phyloP scores from a whole-genome alignment of 2,797 vertebrate species.

The Ctenosaura bakeri region DNA sequence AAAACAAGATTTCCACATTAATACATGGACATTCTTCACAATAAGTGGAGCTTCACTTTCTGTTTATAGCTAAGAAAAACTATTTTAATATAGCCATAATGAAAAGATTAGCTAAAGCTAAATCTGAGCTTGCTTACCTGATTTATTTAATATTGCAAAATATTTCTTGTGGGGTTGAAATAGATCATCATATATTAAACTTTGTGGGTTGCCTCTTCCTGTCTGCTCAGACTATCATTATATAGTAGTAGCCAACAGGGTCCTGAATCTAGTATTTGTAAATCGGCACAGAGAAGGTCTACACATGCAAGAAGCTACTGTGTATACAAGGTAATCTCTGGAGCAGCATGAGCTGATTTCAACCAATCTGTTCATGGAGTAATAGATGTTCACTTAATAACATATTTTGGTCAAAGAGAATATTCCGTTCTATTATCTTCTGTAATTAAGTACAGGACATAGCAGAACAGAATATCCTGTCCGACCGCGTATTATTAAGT shows the following conservation, averaged over 20 bases:
- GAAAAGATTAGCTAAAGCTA: not conserved
- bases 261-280: not conserved
- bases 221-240: not conserved
- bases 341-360: not conserved
- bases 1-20: not conserved
- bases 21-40: not conserved
- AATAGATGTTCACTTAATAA: not conserved
- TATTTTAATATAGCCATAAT: not conserved
- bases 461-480: conserved; percentile 2
- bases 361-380: not conserved
- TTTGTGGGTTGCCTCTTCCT: not conserved
- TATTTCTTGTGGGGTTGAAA: not conserved
- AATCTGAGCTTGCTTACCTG: not conserved
- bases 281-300: not conserved
- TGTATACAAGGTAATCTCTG: not conserved
- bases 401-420: not conserved
- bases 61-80: not conserved
- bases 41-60: not conserved
- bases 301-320: not conserved
- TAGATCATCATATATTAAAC: not conserved
- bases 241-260: not conserved
- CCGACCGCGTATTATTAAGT: not conserved
- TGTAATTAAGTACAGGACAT: not conserved
- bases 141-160: not conserved
- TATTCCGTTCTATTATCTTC: not conserved